A percentile compares a stretch with the other conserved stretches of the same genome.
Evolutionary conservation across 92 coral and sea anemone genomes (phyloP).

Genomic region (Bergia sp.): DNA sequence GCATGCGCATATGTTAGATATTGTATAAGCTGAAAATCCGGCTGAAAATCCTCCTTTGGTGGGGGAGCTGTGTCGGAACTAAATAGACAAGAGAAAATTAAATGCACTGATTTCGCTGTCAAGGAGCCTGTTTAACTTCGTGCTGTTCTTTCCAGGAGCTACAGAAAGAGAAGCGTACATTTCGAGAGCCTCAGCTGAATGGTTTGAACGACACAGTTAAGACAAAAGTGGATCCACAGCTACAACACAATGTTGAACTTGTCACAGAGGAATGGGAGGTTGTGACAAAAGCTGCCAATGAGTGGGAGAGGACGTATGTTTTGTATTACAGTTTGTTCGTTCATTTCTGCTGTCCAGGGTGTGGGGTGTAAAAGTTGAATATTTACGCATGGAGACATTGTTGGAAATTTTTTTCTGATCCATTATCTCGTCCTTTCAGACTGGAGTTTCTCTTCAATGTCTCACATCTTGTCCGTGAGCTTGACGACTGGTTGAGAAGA

Average conservation of each 20-base stretch:
- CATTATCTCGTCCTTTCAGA: slow-evolving; percentile 45
- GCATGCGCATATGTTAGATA: too few relatives aligned
- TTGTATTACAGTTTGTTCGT: background rate
- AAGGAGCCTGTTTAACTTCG: background rate
- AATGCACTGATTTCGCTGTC: background rate
- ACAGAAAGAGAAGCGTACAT: slow-evolving; percentile 70
- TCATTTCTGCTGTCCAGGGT: background rate
- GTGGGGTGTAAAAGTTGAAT: slow-evolving; percentile 50
- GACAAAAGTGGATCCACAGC: slow-evolving; percentile 73
- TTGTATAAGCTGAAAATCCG: too few relatives aligned
- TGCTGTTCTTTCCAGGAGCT: slow-evolving; percentile 56
- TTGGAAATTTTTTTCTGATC: too few relatives aligned
- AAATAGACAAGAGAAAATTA: too few relatives aligned
- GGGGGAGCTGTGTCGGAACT: too few relatives aligned
- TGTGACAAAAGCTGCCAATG: slow-evolving; percentile 55
- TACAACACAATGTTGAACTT: slow-evolving; percentile 69
- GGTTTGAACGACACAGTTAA: slow-evolving; percentile 51
- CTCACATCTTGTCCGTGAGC: slow-evolving; percentile 67
- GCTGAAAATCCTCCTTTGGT: too few relatives aligned
- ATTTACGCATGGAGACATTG: background rate
- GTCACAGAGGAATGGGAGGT: slow-evolving; percentile 73
- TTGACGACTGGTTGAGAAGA: slow-evolving; percentile 82
- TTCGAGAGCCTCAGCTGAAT: slow-evolving; percentile 74
- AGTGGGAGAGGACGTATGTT: slow-evolving; percentile 82
- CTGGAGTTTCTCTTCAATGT: slow-evolving; percentile 82